phyloP scores from a whole-genome alignment of 2,888 invertebrate species.

The Luffia ferchaultella region DNA sequence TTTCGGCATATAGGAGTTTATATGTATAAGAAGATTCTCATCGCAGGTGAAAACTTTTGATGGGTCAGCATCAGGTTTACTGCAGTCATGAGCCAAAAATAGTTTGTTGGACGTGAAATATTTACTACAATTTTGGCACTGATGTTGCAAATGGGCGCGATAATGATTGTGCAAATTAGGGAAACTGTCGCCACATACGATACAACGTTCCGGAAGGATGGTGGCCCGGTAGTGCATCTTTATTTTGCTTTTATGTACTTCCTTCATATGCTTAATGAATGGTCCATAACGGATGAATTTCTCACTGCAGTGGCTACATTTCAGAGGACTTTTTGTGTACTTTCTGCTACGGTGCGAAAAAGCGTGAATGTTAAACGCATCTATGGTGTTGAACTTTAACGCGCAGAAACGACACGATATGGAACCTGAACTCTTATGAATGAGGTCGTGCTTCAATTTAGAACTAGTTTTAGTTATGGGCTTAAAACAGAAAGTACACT shows the following conservation, averaged over 20 bases:
- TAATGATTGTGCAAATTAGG: slow-evolving; percentile 70
- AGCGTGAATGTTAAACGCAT: slow-evolving; percentile 55
- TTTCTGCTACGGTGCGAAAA: slow-evolving; percentile 55
- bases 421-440: slow-evolving; percentile 47
- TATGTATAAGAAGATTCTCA: slow-evolving; percentile 33
- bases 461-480: slow-evolving; percentile 42
- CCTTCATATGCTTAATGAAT: slow-evolving; percentile 50
- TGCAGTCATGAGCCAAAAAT: slow-evolving; percentile 41
- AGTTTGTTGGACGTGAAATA: slow-evolving; percentile 47
- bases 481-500: slow-evolving; percentile 58
- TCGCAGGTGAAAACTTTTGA: slow-evolving; percentile 45
- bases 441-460: slow-evolving; percentile 37
- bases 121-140: slow-evolving; percentile 53
- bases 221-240: slow-evolving; percentile 48
- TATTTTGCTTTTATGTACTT: slow-evolving; percentile 39
- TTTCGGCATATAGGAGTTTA: slow-evolving; percentile 42
- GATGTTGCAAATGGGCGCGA: slow-evolving; percentile 66
- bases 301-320: slow-evolving; percentile 48
- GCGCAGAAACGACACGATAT: slow-evolving; percentile 58
- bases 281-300: slow-evolving; percentile 52
- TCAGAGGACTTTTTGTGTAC: slow-evolving; percentile 50
- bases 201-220: slow-evolving; percentile 62
- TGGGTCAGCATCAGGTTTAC: slow-evolving; percentile 38
- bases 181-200: slow-evolving; percentile 66
- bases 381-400: slow-evolving; percentile 55